phyloP scores from a whole-genome alignment of 2,888 invertebrate species.

The Drosophila birchii region DNA sequence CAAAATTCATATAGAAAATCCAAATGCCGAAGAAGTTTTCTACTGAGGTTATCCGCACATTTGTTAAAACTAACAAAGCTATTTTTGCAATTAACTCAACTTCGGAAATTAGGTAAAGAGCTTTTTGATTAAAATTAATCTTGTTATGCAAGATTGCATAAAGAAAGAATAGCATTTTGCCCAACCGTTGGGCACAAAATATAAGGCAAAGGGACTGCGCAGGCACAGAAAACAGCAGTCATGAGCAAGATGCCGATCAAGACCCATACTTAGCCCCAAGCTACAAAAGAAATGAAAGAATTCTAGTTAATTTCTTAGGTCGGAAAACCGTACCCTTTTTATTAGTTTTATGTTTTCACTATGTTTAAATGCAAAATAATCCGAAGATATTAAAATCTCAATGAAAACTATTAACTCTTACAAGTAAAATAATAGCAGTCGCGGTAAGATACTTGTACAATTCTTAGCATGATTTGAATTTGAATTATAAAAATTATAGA shows the following conservation, averaged over 20 bases:
- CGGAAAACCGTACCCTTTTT: slow-evolving; percentile 19
- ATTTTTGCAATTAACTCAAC: no score
- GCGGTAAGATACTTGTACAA: background rate
- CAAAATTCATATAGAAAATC: no score
- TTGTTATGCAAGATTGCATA: no score
- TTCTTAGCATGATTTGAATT: background rate
- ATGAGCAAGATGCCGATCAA: background rate
- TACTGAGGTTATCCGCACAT: background rate
- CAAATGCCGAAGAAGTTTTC: background rate
- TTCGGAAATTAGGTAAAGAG: no score
- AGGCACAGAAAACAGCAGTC: no score
- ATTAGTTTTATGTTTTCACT: slow-evolving; percentile 14
- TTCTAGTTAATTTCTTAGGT: slow-evolving; percentile 2
- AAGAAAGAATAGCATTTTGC: no score
- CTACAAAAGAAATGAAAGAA: background rate
- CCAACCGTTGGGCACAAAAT: no score
- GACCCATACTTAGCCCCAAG: background rate
- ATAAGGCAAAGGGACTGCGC: no score
- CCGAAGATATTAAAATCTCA: slow-evolving; percentile 9
- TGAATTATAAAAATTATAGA: slow-evolving; percentile 8
- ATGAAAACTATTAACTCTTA: slow-evolving; percentile 9
- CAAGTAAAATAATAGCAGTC: slow-evolving; percentile 21
- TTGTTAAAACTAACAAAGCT: background rate
- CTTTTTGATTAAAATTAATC: no score
- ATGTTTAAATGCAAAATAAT: slow-evolving; percentile 19